Evolutionary conservation across 2,888 invertebrate genomes (phyloP), one percentile per base, ranked within the genome.

Genomic region (Cetonia aurata): DNA sequence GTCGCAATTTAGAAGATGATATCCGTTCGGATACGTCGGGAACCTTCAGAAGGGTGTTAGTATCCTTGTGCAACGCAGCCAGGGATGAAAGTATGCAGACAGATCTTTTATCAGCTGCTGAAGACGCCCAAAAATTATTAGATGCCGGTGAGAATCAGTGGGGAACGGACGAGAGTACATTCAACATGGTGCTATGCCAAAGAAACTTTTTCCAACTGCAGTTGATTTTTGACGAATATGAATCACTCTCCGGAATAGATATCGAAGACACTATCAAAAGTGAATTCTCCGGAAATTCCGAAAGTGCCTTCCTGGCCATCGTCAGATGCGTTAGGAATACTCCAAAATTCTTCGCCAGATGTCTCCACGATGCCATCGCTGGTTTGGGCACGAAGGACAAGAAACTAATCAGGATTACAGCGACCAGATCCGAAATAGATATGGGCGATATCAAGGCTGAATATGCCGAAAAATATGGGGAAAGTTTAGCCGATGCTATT

Each of bases 1-100:
- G 90, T 41, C 89, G 86, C 68, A 87, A 90, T 57, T 86, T 96
- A 76, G 96, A 96, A 80, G 89, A 92, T 67, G 96, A 96, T 81
- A 84, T 97, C 31, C 89, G 89, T 73, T 90, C 92, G 59, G 98
- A 98, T 83, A 97, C 97, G 1, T 95, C 95, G 53, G 98, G 98
- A 12, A 92, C 92, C 81, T 98, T 98, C 86, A 93, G 93, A 83
- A 89, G 96, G 67, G 87, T 98, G 46, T 90, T 98, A 86, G 92
- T 96, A 19, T 95, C 97, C 31, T 84, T 96, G n/a, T 92, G 92
- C 79, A 91, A 90, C 88, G 93, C 92, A 52, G 91, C 91, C 79
- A 87, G 96, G 77, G 91, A 94, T 81, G 98, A 98, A 85, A 91
- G 91, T 75, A 90, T 91, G 80, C 87, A 90, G 10, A 88, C 91